Conservation (phyloP, 2,113 vertebrate genomes). For the Lepus americanus region DNA sequence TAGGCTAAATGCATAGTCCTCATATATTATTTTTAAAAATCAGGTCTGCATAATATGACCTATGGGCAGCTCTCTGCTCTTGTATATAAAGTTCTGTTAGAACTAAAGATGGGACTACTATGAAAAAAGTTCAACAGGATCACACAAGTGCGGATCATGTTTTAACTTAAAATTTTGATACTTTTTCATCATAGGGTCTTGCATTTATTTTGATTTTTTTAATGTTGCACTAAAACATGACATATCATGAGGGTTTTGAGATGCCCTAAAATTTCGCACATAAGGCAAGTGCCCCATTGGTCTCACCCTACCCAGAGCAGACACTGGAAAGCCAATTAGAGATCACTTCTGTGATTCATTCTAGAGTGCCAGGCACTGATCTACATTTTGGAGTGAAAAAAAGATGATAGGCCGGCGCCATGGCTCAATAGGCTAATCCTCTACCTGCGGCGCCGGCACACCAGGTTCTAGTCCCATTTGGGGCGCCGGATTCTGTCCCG, state of each 20-base stretch:
- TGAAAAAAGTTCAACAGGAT: neutral
- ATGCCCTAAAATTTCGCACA: neutral
- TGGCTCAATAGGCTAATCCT: no score
- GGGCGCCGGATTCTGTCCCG: no score
- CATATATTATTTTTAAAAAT: neutral
- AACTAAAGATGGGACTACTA: neutral
- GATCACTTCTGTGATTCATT: slow-evolving; percentile 1
- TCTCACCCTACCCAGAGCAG: neutral
- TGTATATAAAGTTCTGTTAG: neutral
- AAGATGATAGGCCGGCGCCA: no score
- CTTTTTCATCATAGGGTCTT: neutral
- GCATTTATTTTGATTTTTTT: neutral
- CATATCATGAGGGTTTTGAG: neutral
- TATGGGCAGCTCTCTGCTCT: neutral
- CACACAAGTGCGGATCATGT: neutral
- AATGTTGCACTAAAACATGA: neutral
- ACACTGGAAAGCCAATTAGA: neutral
- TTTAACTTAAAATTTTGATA: neutral
- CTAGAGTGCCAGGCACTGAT: neutral
- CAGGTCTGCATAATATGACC: neutral
- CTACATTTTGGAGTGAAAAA: neutral
- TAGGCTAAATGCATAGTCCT: no score
- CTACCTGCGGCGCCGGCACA: no score
- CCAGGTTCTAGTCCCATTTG: no score
- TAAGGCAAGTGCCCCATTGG: neutral